Base-by-base conservation (phyloP, 1,140 invertebrate species). In the Anagrus nilaparvatae region DNA sequence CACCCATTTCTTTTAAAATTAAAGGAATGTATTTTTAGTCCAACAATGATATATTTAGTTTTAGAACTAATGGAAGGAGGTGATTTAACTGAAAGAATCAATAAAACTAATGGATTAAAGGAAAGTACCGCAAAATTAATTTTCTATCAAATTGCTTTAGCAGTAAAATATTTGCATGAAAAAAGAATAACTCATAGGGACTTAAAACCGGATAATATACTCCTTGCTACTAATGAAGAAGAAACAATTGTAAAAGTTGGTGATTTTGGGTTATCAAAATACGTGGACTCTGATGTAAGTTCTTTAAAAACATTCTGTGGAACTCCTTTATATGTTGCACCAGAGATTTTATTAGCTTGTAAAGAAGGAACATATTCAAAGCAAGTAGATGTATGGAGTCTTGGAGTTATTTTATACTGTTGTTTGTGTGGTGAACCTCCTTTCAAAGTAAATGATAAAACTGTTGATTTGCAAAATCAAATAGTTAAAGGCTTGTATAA, bases 261-360 rank as follows among this genome's bases (percentile, higher is more conserved):
- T 73, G 95, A 99, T 76, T 94, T 99, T 67, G 44, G 51, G 80
- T 79, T 23, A 87, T 95, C 66, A 67, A 10, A 69, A 69, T 46
- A 98, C 71, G 76, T 99, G 42, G 94, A 92, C 32, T 95, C 89
- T 40, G 90, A 89, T 12, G 90, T 96, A 87, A 88, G 56, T 85
- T 92, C 60, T 88, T 85, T 55, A 78, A 86, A 33, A 81, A 81
- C 46, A 68, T 84, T 33, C 73, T 77, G 24, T 85, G 94, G 95
- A 46, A 95, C 89, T 58, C 94, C 94, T 16, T 94, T 98, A 63
- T 99, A 96, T 65, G 97, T 99, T 94, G 95, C 95, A 20, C 95
- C 95, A 1, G 95, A 99, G 70, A 92, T 99, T 28, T 94, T 99
- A 23, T 91, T 94, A 50, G 84, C 94, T 38, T 98, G 97, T 75